Evolutionary conservation across 2,113 vertebrate genomes (phyloP).

Genomic region (Hemichromis elongatus): DNA sequence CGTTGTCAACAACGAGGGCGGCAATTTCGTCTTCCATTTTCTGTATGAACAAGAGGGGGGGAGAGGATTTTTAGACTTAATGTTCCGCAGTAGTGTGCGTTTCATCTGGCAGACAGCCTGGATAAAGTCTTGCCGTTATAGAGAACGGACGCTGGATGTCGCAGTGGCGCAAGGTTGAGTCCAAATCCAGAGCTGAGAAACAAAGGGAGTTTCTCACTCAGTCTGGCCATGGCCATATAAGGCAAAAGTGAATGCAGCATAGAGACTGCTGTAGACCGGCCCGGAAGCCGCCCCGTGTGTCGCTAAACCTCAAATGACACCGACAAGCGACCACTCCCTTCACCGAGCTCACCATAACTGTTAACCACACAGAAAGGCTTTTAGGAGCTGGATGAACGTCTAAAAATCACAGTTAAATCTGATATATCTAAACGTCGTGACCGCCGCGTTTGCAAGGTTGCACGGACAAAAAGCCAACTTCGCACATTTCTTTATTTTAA

Average conservation of each 20-base stretch:
- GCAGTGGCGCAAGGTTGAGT: constrained; percentile 57
- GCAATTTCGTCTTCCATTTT: constrained; percentile 85
- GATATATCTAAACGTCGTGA: neutral
- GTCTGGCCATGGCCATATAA: constrained; percentile 86
- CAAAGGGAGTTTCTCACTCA: constrained; percentile 79
- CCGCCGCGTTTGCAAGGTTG: neutral
- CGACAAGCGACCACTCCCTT: constrained; percentile 46
- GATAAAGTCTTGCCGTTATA: neutral
- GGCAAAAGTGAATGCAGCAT: constrained; percentile 76
- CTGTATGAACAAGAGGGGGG: constrained; percentile 37
- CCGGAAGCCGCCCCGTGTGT: constrained; percentile 41
- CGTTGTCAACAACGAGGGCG: constrained; percentile 76
- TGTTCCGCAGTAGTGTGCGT: neutral
- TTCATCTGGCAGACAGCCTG: constrained; percentile 32
- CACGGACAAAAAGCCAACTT: neutral
- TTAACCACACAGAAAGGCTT: neutral
- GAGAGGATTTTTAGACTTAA: neutral
- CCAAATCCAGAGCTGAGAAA: constrained; percentile 62
- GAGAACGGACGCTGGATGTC: constrained; percentile 62
- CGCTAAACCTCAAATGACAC: constrained; percentile 7
- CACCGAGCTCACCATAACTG: neutral
- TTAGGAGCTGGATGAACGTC: neutral
- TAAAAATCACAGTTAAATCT: neutral
- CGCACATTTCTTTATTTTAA: neutral
- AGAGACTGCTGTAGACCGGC: constrained; percentile 54